A percentile compares a stretch with the other conserved stretches of the same genome.
Conservation (phyloP, 2,113 vertebrate species). For the Labrus mixtus region DNA sequence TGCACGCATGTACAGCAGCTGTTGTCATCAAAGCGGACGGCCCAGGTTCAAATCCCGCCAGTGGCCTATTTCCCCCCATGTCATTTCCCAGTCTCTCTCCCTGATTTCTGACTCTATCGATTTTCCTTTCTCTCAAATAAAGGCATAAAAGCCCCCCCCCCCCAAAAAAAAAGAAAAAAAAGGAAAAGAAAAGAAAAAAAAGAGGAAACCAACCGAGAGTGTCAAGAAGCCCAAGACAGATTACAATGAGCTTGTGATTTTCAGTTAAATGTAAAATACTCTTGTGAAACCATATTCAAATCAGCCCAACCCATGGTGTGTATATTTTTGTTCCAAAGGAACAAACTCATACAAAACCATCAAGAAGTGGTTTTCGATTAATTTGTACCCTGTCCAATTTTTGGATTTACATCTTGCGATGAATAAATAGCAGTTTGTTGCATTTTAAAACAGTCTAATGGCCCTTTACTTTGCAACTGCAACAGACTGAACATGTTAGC, state of each 20-base stretch:
- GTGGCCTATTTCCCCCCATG: too few species aligned
- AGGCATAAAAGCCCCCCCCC: too few species aligned
- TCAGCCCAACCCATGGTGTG: neutral
- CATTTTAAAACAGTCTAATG: slow-evolving; percentile 53
- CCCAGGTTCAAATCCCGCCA: too few species aligned
- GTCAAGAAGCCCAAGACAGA: neutral
- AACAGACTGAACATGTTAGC: slow-evolving; percentile 12
- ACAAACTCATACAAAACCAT: neutral
- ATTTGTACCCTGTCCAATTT: slow-evolving; percentile 1
- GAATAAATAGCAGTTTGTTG: slow-evolving; percentile 13
- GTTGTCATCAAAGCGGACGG: too few species aligned
- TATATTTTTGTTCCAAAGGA: neutral
- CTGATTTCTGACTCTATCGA: too few species aligned
- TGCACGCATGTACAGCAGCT: too few species aligned
- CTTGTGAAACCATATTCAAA: slow-evolving; percentile 1
- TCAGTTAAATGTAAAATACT: slow-evolving; percentile 22
- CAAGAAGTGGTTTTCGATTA: slow-evolving; percentile 4
- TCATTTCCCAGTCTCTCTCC: too few species aligned
- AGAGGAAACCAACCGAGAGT: neutral
- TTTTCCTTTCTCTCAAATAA: too few species aligned
- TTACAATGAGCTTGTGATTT: neutral
- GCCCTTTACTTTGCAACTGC: slow-evolving; percentile 25
- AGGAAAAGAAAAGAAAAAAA: too few species aligned
- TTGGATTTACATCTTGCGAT: neutral
- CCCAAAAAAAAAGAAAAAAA: too few species aligned